phyloP scores from a whole-genome alignment of 2,888 invertebrate genomes.

The Ectobius pallidus region DNA sequence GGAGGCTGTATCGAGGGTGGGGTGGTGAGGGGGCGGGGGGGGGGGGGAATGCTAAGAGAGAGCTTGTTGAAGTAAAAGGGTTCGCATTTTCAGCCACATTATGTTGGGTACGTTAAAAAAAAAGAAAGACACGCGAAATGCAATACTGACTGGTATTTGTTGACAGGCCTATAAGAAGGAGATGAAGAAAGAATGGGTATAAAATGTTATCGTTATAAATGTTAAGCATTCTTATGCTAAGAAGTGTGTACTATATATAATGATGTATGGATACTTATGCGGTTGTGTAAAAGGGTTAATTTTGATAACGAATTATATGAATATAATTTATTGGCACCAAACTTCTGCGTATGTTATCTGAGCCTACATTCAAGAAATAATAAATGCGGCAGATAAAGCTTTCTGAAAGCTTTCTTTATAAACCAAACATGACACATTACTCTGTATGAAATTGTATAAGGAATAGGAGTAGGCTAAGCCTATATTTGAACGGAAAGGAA shows the following conservation, averaged over 20 bases:
- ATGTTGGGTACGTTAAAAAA: not conserved
- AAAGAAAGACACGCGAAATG: constrained; percentile 22
- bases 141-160: constrained; percentile 26
- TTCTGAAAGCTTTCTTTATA: too few relatives aligned
- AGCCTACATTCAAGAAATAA: too few relatives aligned
- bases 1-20: constrained; percentile 25
- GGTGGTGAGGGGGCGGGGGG: constrained; percentile 1
- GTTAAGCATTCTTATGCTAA: constrained; percentile 10
- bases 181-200: not conserved
- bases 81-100: constrained; percentile 32
- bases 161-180: constrained; percentile 21
- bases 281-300: too few relatives aligned
- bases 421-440: too few relatives aligned
- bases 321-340: too few relatives aligned
- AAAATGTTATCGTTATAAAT: constrained; percentile 1
- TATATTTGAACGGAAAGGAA: too few relatives aligned
- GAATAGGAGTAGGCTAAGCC: too few relatives aligned
- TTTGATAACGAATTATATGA: too few relatives aligned
- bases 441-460: too few relatives aligned
- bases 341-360: too few relatives aligned
- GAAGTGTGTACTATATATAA: not conserved
- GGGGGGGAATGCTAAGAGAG: constrained; percentile 21
- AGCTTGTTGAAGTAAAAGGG: constrained; percentile 31
- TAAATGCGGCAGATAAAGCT: too few relatives aligned
- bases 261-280: not conserved